Percentiles rank a stretch among this genome's conserved stretches.
Evolutionary conservation across 2,797 vertebrate species (phyloP).

Genomic region (Spondyliosoma cantharus): DNA sequence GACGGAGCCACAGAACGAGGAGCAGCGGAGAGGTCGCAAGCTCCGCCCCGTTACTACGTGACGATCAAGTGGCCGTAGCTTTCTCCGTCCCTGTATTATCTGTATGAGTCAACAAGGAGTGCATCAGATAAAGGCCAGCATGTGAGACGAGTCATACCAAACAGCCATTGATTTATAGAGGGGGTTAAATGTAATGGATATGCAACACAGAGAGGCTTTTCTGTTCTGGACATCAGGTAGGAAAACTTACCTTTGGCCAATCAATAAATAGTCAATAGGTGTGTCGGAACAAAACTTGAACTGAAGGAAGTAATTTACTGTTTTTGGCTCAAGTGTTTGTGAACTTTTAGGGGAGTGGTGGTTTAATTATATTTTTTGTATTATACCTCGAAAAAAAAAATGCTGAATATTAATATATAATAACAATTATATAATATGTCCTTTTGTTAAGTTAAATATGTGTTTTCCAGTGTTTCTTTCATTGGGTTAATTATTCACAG

Average conservation of each 20-base stretch:
- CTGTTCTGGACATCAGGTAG: conserved; percentile 73
- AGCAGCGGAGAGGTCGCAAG: conserved; percentile 26
- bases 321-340: conserved; percentile 8
- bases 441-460: not conserved
- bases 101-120: conserved; percentile 79
- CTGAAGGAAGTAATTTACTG: not conserved
- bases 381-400: not conserved
- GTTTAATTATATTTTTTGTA: not conserved
- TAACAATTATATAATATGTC: too few relatives aligned
- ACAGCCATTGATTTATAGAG: conserved; percentile 74
- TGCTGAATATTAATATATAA: too few relatives aligned
- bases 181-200: conserved; percentile 59
- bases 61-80: conserved; percentile 67
- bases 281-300: conserved; percentile 7
- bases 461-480: not conserved
- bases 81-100: conserved; percentile 67
- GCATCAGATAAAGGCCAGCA: conserved; percentile 71
- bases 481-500: not conserved
- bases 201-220: conserved; percentile 30
- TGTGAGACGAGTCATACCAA: conserved; percentile 34
- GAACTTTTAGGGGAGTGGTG: not conserved
- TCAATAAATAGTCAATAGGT: conserved; percentile 62
- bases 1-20: conserved; percentile 6
- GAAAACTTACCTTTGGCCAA: conserved; percentile 60
- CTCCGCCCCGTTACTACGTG: conserved; percentile 77